Conservation (phyloP, 2,113 vertebrate genomes). For the Pterocles orientalis region DNA sequence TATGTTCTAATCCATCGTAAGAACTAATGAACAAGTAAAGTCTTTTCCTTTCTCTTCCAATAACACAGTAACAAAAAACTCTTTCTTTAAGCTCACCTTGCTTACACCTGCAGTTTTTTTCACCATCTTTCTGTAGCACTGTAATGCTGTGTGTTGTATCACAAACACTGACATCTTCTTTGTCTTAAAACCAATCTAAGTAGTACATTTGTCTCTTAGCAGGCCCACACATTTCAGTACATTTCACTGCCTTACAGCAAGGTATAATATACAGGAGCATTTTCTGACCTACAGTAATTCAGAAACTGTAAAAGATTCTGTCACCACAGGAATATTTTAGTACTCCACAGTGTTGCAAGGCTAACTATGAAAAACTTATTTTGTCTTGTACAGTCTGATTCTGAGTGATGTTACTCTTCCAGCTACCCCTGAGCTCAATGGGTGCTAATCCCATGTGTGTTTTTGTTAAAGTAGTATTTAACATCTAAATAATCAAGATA, state of each 20-base stretch:
- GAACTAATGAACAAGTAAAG: not conserved
- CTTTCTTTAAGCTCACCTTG: not conserved
- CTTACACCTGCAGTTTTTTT: not conserved
- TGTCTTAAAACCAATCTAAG: not conserved
- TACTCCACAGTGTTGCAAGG: not conserved
- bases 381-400: not conserved
- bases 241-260: not conserved
- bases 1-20: not conserved
- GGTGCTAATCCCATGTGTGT: not conserved
- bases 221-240: not conserved
- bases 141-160: not conserved
- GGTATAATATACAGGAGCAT: not conserved
- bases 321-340: not conserved
- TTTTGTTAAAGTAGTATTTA: not conserved
- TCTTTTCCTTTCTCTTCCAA: not conserved
- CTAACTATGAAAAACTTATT: not conserved
- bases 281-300: not conserved
- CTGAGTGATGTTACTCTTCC: not conserved
- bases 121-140: not conserved
- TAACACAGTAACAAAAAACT: not conserved
- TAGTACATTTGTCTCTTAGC: not conserved
- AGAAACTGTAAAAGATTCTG: not conserved
- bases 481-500: not conserved
- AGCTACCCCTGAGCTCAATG: not conserved
- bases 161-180: not conserved